These are phyloP conservation scores for Siphlonurus alternatus DNA, from an alignment of 2,888 invertebrate genomes.

Conservation along the genomic window DNA sequence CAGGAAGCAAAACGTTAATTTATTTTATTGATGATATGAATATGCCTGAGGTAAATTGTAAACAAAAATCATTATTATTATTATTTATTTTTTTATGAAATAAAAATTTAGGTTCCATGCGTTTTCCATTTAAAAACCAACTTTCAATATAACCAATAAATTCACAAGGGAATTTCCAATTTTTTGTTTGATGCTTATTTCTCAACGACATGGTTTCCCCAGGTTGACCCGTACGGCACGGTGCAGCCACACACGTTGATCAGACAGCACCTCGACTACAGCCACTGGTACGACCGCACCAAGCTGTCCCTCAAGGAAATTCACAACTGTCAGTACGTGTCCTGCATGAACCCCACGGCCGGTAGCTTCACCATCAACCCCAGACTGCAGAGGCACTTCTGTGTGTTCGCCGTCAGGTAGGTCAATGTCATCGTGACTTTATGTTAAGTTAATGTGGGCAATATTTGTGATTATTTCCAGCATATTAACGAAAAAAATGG, in stretches of 20 bases:
- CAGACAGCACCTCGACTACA: constrained; percentile 87
- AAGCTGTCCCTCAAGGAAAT: constrained; percentile 83
- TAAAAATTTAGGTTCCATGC: no score
- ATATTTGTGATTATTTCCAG: not conserved
- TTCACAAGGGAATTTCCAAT: not conserved
- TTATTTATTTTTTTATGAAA: not conserved
- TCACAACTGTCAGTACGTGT: constrained; percentile 91
- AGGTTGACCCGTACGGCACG: constrained; percentile 71
- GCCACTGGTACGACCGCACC: constrained; percentile 87
- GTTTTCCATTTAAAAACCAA: not conserved
- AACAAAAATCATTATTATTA: not conserved
- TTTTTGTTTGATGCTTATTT: not conserved
- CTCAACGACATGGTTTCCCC: not conserved
- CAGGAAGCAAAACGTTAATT: constrained; percentile 80
- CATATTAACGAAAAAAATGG: no score
- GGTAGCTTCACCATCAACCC: constrained; percentile 96
- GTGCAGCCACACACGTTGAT: constrained; percentile 94
- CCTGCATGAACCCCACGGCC: constrained; percentile 96
- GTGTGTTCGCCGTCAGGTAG: constrained; percentile 65
- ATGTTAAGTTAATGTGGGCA: not conserved
- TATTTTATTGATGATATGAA: constrained; percentile 97
- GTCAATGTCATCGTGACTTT: constrained; percentile 15
- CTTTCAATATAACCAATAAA: not conserved
- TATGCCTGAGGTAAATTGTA: constrained; percentile 73
- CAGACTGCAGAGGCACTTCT: constrained; percentile 76